These are phyloP conservation scores for Penaeus japonicus DNA, from an alignment of 1,140 invertebrate species.

Conservation along the genomic window DNA sequence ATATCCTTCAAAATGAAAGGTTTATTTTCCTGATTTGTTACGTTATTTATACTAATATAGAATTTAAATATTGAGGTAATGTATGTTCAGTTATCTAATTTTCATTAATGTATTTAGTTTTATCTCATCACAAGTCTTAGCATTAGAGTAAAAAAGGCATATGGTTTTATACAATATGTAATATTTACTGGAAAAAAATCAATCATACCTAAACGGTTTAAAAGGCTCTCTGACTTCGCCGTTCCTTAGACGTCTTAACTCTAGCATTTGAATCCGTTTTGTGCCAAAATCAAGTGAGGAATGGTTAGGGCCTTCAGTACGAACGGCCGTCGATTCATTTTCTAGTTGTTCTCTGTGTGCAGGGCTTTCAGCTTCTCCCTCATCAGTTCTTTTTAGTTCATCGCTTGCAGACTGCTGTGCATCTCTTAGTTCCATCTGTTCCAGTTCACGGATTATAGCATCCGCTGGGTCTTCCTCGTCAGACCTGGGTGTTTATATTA, in stretches of 20 bases:
- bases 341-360: neutral
- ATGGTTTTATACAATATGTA: no score
- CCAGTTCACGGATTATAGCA: constrained; percentile 1
- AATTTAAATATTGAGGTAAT: no score
- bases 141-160: no score
- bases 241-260: constrained; percentile 2
- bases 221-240: neutral
- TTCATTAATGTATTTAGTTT: no score
- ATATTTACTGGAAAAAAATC: no score
- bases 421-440: constrained; percentile 6
- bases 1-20: no score
- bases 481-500: neutral
- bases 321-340: neutral
- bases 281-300: constrained; percentile 6
- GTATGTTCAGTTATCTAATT: no score
- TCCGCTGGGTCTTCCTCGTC: constrained; percentile 3
- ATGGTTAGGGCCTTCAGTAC: neutral
- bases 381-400: neutral
- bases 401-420: neutral
- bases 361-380: neutral
- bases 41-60: no score
- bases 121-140: no score
- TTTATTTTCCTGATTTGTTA: no score
- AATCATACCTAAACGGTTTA: no score
- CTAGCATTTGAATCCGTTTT: neutral